Conservation (phyloP, 2,888 invertebrate species). For the Hemistola chrysoprasaria region DNA sequence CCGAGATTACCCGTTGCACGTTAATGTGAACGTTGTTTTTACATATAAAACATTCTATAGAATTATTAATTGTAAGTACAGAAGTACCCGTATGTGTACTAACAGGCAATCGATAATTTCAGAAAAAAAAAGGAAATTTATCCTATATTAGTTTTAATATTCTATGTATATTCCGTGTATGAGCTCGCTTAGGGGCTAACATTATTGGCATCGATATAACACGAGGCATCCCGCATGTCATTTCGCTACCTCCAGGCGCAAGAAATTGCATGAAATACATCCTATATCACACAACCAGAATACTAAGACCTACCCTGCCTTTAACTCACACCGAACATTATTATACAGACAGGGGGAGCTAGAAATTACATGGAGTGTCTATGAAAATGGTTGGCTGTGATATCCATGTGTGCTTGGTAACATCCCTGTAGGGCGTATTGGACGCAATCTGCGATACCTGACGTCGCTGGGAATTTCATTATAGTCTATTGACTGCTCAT, state of each 20-base stretch:
- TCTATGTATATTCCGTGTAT: constrained; percentile 44
- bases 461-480: constrained; percentile 72
- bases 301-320: constrained; percentile 35
- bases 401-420: constrained; percentile 50
- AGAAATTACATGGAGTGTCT: constrained; percentile 36
- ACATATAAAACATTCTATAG: too few relatives aligned
- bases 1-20: too few relatives aligned
- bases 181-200: constrained; percentile 45
- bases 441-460: constrained; percentile 75
- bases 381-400: constrained; percentile 41
- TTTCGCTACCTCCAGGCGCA: constrained; percentile 68
- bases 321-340: constrained; percentile 8
- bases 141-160: constrained; percentile 31
- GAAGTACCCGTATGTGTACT: too few relatives aligned
- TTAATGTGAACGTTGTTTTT: too few relatives aligned
- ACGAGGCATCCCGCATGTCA: constrained; percentile 64
- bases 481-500: constrained; percentile 64
- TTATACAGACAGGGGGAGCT: constrained; percentile 15
- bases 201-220: constrained; percentile 66
- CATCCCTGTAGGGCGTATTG: constrained; percentile 69
- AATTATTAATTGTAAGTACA: too few relatives aligned
- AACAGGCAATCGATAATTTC: constrained; percentile 3
- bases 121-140: constrained; percentile 6
- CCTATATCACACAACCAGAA: constrained; percentile 48
- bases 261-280: constrained; percentile 75